Evolutionary conservation across 2,113 vertebrate species (phyloP).

Genomic region (Cichladusa arquata): DNA sequence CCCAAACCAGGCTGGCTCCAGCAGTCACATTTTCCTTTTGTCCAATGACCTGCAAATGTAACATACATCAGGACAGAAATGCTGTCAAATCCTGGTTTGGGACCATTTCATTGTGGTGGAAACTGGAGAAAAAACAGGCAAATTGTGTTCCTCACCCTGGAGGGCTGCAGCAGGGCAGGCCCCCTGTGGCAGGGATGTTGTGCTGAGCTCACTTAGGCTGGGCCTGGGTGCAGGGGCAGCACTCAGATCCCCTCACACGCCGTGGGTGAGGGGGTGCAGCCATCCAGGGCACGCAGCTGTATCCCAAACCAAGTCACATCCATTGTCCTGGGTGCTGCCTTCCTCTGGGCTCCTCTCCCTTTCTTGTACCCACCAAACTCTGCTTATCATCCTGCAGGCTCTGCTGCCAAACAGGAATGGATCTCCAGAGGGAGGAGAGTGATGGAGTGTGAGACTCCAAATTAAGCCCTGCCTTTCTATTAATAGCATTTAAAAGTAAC

Average conservation of each 20-base stretch:
- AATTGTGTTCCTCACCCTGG: rapidly evolving
- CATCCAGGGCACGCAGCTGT: not conserved
- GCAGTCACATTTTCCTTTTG: not conserved
- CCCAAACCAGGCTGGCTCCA: not conserved
- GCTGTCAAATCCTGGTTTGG: not conserved
- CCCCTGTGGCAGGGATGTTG: not conserved
- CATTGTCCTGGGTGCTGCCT: not conserved
- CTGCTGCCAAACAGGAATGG: not conserved
- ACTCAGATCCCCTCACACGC: not conserved
- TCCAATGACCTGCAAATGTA: not conserved
- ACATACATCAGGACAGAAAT: not conserved
- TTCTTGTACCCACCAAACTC: not conserved
- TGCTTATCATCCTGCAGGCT: not conserved
- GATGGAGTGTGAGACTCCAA: not conserved
- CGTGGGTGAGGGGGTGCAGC: not conserved
- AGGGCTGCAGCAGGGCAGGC: not conserved
- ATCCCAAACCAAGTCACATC: not conserved
- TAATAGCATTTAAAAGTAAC: not conserved
- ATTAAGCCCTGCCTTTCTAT: not conserved
- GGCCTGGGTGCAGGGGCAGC: not conserved
- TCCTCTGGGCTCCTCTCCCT: not conserved
- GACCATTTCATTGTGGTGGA: not conserved
- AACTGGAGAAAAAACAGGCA: not conserved
- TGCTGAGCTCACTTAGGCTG: not conserved
- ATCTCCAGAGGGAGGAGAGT: not conserved